A percentile compares a stretch with the other conserved stretches of the same genome.
Evolutionary conservation across 2,797 vertebrate genomes (phyloP).

Genomic region (Moxostoma hubbsi): DNA sequence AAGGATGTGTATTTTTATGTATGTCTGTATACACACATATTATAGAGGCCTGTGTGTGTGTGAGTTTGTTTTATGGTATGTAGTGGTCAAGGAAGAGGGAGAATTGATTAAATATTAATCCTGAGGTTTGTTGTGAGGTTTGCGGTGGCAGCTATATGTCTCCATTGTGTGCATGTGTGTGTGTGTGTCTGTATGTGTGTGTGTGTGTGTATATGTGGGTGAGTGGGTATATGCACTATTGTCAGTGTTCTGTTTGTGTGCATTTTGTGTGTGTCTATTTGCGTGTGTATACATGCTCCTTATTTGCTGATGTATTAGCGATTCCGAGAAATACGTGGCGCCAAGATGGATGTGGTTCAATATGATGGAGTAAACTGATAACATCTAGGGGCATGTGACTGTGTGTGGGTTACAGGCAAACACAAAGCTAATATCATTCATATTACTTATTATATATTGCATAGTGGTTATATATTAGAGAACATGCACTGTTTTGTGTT

Average conservation of each 20-base stretch:
- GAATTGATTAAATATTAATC: slow-evolving; percentile 92
- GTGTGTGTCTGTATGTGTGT: slow-evolving; percentile 45
- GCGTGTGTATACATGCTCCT: slow-evolving; percentile 34
- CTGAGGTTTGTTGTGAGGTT: slow-evolving; percentile 83
- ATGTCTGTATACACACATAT: not conserved
- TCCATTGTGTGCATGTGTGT: slow-evolving; percentile 64
- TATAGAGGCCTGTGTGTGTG: not conserved
- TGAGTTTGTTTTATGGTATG: slow-evolving; percentile 67
- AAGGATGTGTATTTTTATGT: not conserved
- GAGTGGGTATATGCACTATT: slow-evolving; percentile 29
- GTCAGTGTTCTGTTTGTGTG: slow-evolving; percentile 37
- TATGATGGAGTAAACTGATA: slow-evolving; percentile 90
- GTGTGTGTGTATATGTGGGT: slow-evolving; percentile 25
- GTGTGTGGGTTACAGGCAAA: slow-evolving; percentile 41
- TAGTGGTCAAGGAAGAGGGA: slow-evolving; percentile 81
- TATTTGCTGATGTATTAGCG: slow-evolving; percentile 78
- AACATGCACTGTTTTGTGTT: too few relatives aligned
- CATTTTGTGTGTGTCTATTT: slow-evolving; percentile 45
- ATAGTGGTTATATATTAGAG: not conserved
- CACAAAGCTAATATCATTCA: slow-evolving; percentile 27
- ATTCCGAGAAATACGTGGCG: slow-evolving; percentile 89
- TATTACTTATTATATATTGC: slow-evolving; percentile 15
- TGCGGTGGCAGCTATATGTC: slow-evolving; percentile 82
- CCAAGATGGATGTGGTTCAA: slow-evolving; percentile 87
- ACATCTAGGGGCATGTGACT: slow-evolving; percentile 74